Evolutionary conservation across 2,113 vertebrate genomes (phyloP).

Genomic region (Gorilla gorilla): DNA sequence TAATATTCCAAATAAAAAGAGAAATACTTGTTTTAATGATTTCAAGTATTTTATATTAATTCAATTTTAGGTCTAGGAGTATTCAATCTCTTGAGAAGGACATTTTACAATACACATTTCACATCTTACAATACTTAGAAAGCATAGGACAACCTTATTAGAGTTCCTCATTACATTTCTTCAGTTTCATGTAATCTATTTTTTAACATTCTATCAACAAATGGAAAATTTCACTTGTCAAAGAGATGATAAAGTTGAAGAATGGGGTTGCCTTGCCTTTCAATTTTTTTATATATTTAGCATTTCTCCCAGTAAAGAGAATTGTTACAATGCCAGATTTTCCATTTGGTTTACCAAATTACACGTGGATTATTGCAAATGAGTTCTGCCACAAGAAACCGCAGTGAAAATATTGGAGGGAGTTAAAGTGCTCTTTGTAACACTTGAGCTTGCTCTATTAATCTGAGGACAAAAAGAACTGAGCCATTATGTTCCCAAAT

Average conservation of each 20-base stretch:
- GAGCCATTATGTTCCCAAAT: constrained; percentile 77
- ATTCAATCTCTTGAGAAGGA: neutral
- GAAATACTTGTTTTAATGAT: neutral
- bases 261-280: constrained; percentile 50
- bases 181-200: constrained; percentile 55
- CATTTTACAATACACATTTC: neutral
- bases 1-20: neutral
- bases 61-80: neutral
- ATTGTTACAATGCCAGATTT: constrained; percentile 78
- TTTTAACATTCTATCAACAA: constrained; percentile 36
- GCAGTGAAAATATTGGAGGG: constrained; percentile 83
- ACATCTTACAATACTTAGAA: neutral
- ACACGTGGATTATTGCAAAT: constrained; percentile 83
- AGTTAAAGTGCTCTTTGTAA: constrained; percentile 81
- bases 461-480: constrained; percentile 80
- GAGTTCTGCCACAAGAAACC: constrained; percentile 80
- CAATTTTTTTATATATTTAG: constrained; percentile 72
- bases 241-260: neutral
- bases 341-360: constrained; percentile 79
- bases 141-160: neutral
- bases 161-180: constrained; percentile 51
- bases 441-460: constrained; percentile 81
- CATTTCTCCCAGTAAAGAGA: constrained; percentile 79
- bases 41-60: constrained; percentile 22
- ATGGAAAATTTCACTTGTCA: constrained; percentile 52